Evolutionary conservation across 2,888 invertebrate genomes (phyloP).

Genomic region (Drosophila melanocephala): DNA sequence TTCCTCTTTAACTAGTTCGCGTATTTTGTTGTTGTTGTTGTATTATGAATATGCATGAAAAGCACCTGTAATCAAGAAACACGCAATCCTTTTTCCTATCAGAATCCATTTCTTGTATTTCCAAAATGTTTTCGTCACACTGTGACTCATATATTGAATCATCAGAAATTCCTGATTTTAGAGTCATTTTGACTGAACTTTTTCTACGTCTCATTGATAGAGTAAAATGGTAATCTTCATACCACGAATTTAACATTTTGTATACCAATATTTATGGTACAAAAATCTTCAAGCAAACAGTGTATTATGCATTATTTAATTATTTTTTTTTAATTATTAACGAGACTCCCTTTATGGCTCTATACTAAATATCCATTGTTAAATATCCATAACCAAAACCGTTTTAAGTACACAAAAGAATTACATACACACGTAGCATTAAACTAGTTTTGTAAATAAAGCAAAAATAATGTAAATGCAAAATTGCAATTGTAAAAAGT

Average conservation of each 20-base stretch:
- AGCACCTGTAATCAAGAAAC: constrained; percentile 55
- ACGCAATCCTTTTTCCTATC: not conserved
- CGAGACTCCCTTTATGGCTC: not conserved
- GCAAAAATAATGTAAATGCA: constrained; percentile 41
- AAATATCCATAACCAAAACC: constrained; percentile 33
- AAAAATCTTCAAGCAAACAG: not conserved
- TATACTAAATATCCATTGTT: not conserved
- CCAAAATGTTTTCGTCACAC: not conserved
- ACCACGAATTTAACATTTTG: not conserved
- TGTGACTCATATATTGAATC: not conserved
- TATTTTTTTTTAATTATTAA: not conserved
- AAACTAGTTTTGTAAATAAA: constrained; percentile 47
- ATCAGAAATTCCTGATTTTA: not conserved
- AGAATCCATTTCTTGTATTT: not conserved
- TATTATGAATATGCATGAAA: constrained; percentile 67
- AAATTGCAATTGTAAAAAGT: constrained; percentile 26
- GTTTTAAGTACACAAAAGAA: constrained; percentile 32
- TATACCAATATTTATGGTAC: not conserved
- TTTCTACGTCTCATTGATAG: not conserved
- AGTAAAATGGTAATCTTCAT: not conserved
- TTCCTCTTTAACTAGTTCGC: constrained; percentile 12
- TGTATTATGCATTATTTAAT: not conserved
- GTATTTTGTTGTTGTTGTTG: not conserved
- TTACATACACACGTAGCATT: constrained; percentile 47
- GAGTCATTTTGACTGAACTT: not conserved